Evolutionary conservation across 2,113 vertebrate genomes (phyloP).

Genomic region (Scolopax mira): DNA sequence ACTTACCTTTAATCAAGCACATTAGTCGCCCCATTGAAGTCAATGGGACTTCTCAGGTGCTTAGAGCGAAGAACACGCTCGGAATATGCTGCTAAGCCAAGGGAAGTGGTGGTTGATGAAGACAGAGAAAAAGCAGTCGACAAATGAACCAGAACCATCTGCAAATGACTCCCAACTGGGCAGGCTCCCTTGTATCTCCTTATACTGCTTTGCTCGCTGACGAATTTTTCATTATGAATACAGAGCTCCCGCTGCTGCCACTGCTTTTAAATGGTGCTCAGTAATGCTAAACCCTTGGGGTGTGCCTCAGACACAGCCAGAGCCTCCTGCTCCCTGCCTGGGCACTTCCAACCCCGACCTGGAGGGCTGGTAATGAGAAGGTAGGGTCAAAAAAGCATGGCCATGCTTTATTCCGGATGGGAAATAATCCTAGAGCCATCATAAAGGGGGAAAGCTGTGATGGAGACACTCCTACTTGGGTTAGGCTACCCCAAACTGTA

Average conservation of each 20-base stretch:
- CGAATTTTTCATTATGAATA: conserved; percentile 46
- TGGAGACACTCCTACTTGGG: not conserved
- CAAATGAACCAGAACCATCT: conserved; percentile 62
- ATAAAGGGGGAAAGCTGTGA: fast-evolving
- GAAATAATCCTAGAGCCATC: not conserved
- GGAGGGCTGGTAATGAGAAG: not conserved
- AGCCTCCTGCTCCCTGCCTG: not conserved
- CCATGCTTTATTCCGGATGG: fast-evolving
- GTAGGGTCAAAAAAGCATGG: not conserved
- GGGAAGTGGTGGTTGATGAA: conserved; percentile 8
- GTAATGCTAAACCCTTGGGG: not conserved
- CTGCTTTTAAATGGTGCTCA: conserved; percentile 3
- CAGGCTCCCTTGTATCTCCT: conserved; percentile 23
- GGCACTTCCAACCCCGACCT: not conserved
- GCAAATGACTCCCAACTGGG: conserved; percentile 59
- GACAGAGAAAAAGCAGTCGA: conserved; percentile 28
- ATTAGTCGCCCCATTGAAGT: conserved; percentile 57
- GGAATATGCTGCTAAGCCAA: not conserved
- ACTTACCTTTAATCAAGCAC: conserved; percentile 59
- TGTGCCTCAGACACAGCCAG: not conserved
- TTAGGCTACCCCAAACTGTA: not conserved
- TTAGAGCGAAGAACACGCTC: conserved; percentile 9
- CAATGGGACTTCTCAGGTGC: conserved; percentile 49
- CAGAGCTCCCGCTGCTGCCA: conserved; percentile 19
- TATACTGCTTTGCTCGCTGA: conserved; percentile 27